Conservation (phyloP, 2,888 invertebrate species). For the Andrena haemorrhoa region DNA sequence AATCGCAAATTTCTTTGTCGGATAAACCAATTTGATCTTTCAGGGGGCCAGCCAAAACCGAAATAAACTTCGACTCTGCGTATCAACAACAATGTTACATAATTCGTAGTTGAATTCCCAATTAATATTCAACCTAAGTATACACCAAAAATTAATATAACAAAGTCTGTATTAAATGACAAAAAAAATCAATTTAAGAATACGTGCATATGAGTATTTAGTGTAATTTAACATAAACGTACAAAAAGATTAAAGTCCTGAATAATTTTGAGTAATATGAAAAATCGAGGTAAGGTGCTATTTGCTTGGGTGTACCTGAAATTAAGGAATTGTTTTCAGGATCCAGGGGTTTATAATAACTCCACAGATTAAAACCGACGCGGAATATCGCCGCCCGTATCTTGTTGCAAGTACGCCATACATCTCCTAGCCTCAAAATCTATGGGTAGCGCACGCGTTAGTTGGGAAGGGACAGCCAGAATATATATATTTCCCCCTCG, state of each 20-base stretch:
- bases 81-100: slow-evolving; percentile 31
- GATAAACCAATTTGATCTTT: slow-evolving; percentile 89
- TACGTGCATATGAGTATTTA: background rate
- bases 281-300: background rate
- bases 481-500: background rate
- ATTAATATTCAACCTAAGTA: background rate
- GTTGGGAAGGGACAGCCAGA: background rate
- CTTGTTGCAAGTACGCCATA: slow-evolving; percentile 93
- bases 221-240: background rate
- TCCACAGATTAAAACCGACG: slow-evolving; percentile 90
- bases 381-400: slow-evolving; percentile 91
- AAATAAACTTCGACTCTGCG: slow-evolving; percentile 91
- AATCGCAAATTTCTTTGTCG: slow-evolving; percentile 90
- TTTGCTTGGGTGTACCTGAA: slow-evolving; percentile 86
- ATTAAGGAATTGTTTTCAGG: slow-evolving; percentile 89
- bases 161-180: background rate
- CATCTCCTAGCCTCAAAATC: slow-evolving; percentile 87
- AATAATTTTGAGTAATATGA: background rate
- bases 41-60: slow-evolving; percentile 89
- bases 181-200: background rate
- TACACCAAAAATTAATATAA: background rate
- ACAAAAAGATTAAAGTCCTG: background rate
- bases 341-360: slow-evolving; percentile 90
- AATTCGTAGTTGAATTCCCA: background rate
- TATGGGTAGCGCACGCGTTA: slow-evolving; percentile 31